Conservation (phyloP, 2,888 invertebrate genomes). For the Galerucella calmariensis region DNA sequence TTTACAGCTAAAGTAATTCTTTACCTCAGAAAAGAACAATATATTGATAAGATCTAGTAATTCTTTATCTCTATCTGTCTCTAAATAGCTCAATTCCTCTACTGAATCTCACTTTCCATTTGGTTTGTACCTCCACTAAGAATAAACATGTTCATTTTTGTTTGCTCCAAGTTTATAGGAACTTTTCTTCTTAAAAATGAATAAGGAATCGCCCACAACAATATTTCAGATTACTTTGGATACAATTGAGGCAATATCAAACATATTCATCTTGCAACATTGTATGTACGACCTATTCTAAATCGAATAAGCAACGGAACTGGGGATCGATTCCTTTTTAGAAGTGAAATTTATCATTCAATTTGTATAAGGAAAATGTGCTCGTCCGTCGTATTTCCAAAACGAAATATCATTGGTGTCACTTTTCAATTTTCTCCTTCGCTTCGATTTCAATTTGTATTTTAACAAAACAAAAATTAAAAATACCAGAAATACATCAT, state of each 20-base stretch:
- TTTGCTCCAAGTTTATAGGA: too few relatives aligned
- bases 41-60: too few relatives aligned
- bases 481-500: not conserved
- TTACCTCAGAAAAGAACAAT: too few relatives aligned
- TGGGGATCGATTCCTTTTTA: constrained; percentile 13
- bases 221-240: too few relatives aligned
- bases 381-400: constrained; percentile 13
- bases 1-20: too few relatives aligned
- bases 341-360: constrained; percentile 24
- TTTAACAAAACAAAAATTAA: not conserved
- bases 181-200: too few relatives aligned
- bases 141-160: too few relatives aligned
- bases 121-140: too few relatives aligned
- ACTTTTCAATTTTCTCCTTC: not conserved
- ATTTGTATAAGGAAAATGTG: constrained; percentile 19
- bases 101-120: too few relatives aligned
- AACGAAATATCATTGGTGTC: constrained; percentile 8
- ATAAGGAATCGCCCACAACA: too few relatives aligned
- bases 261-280: not conserved
- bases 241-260: not conserved
- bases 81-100: too few relatives aligned
- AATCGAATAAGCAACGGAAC: constrained; percentile 13
- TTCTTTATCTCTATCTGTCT: too few relatives aligned
- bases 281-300: constrained; percentile 8
- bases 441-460: constrained; percentile 3